phyloP scores from a whole-genome alignment of 2,113 vertebrate genomes.

The Psilopsiagon aymara region DNA sequence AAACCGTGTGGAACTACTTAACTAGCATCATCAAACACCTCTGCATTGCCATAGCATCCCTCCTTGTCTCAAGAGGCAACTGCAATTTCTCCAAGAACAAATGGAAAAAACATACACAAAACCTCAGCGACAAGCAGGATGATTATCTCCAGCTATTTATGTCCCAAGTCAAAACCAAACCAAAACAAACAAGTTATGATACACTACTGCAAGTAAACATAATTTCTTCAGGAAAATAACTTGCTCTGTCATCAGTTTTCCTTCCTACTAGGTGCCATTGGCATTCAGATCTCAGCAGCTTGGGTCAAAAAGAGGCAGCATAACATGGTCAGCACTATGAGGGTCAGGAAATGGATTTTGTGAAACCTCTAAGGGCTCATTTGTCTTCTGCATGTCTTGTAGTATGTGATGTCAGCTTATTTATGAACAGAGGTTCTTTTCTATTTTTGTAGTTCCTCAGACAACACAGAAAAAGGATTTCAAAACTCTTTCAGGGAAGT shows the following conservation, averaged over 20 bases:
- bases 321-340: background rate
- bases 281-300: background rate
- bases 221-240: background rate
- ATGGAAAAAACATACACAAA: background rate
- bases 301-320: background rate
- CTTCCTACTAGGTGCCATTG: background rate
- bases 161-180: background rate
- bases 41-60: background rate
- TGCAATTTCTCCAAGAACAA: background rate
- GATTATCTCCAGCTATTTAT: background rate
- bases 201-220: background rate
- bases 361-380: background rate
- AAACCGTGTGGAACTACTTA: background rate
- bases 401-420: background rate
- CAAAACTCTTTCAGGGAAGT: slow-evolving; percentile 59
- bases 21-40: background rate
- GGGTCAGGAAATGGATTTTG: background rate
- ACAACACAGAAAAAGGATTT: slow-evolving; percentile 34
- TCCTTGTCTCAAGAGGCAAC: background rate
- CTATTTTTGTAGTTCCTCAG: background rate
- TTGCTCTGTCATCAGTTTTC: background rate
- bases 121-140: background rate
- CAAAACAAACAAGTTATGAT: background rate
- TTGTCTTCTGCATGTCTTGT: background rate
- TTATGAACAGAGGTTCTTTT: background rate